These are phyloP conservation scores for Pycnonotus jocosus DNA, from an alignment of 2,113 vertebrate genomes.

Conservation along the genomic window DNA sequence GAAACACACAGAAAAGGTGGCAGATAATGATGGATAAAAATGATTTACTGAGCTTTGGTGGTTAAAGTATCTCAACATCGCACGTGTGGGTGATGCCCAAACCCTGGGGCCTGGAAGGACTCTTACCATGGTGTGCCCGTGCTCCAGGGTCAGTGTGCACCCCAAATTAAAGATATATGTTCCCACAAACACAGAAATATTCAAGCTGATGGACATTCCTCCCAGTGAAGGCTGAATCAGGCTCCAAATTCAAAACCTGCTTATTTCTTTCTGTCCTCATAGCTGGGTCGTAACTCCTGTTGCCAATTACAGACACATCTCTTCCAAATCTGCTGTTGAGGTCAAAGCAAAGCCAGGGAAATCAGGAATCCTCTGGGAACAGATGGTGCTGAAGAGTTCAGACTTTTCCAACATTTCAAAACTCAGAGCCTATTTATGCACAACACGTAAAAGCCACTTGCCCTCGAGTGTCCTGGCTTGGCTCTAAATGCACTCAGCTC, in stretches of 20 bases:
- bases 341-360: neutral
- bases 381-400: neutral
- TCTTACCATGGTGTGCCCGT: neutral
- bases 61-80: neutral
- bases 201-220: neutral
- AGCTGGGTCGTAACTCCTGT: neutral
- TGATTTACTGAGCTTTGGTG: neutral
- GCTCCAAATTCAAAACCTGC: neutral
- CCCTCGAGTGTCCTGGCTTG: neutral
- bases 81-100: fast-evolving
- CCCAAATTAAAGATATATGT: neutral
- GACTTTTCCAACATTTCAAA: neutral
- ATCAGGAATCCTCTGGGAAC: neutral
- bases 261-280: neutral
- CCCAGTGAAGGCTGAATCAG: neutral
- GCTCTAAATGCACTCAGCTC: neutral
- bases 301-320: neutral
- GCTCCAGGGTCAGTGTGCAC: neutral
- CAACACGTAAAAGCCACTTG: neutral
- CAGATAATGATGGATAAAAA: neutral
- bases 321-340: neutral
- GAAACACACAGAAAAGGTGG: neutral
- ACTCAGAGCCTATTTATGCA: neutral
- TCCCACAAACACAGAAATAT: neutral
- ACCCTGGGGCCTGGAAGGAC: neutral